Evolutionary conservation across 2,797 vertebrate genomes (phyloP), one percentile per base, ranked within the genome.

Genomic region (Catamblyrhynchus diadema): DNA sequence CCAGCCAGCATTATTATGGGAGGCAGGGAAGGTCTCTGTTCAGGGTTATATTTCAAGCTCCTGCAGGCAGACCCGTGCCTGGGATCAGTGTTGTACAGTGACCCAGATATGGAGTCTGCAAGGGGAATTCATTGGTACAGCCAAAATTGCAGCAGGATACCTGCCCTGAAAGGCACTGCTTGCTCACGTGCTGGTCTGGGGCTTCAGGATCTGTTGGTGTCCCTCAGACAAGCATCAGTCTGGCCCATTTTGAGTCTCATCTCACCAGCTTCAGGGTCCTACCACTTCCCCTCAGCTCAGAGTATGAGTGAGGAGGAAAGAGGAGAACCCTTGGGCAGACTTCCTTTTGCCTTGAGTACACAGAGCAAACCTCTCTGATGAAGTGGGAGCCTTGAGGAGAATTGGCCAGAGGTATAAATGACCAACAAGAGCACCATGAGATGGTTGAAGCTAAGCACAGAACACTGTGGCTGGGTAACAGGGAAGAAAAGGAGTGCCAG

Each of bases 161-260:
- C 75, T 62, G 69, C 28, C 32, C 73, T 24, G 12, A 33, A 32
- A 81, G 28, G 70, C 1, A 2, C 22, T 4, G 8, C n/a, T 72
- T 14, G 27, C 53, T 83, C 67, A 54, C 30, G 13, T 3, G 8
- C 24, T 67, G 1, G 0, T 9, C 60, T 28, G 23, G 9, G 24
- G 53, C 48, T 78, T 45, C 22, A 23, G 48, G 27, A 51, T 4
- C 62, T 51, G 12, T 5, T 41, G n/a, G 47, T 47, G 8, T 65
- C 25, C 16, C 50, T 25, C 56, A 66, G 25, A 39, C 19, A 57
- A 67, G 24, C 9, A 5, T 18, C 14, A 6, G 17, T 10, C 32
- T 21, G 37, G 32, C 8, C 8, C 13, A 8, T 56, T 77, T 56
- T 33, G 30, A 71, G 27, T 42, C 32, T 39, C n/a, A 15, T 27